Evolutionary conservation across 2,113 vertebrate genomes (phyloP).

Genomic region (Neodon shergylaensis): DNA sequence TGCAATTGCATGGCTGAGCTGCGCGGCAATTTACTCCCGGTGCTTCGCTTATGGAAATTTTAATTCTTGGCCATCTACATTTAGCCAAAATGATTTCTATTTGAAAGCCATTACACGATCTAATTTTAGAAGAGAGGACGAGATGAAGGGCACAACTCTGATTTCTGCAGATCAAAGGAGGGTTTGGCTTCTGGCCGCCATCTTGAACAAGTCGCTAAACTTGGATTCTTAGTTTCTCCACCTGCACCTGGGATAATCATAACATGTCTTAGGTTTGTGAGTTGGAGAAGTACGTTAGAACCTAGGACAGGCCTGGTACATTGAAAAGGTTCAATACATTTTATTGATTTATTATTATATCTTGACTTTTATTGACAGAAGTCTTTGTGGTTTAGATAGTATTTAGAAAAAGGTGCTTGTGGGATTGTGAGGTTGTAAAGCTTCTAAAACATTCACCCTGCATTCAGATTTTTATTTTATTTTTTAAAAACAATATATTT

Average conservation of each 20-base stretch:
- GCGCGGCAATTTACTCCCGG: conserved; percentile 31
- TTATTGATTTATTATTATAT: neutral
- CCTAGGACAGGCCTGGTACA: neutral
- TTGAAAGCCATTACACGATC: neutral
- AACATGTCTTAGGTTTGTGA: rapidly evolving
- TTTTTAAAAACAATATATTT: too few species aligned
- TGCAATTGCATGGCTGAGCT: conserved; percentile 69
- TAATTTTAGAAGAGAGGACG: neutral
- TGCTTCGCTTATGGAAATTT: conserved; percentile 30
- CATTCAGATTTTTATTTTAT: neutral
- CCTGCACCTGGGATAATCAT: neutral
- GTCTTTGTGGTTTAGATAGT: neutral
- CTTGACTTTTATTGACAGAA: neutral
- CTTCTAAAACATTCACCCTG: neutral
- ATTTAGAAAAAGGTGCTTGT: conserved; percentile 29
- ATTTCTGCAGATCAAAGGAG: neutral
- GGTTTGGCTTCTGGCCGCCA: neutral
- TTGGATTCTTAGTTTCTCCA: neutral
- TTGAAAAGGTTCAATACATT: neutral
- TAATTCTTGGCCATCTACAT: neutral
- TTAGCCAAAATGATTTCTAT: conserved; percentile 31
- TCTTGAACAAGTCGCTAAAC: neutral
- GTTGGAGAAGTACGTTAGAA: neutral
- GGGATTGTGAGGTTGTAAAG: neutral
- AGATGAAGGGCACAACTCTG: neutral